These are phyloP conservation scores for Willisornis vidua DNA, from an alignment of 2,113 vertebrate genomes.

Conservation along the genomic window DNA sequence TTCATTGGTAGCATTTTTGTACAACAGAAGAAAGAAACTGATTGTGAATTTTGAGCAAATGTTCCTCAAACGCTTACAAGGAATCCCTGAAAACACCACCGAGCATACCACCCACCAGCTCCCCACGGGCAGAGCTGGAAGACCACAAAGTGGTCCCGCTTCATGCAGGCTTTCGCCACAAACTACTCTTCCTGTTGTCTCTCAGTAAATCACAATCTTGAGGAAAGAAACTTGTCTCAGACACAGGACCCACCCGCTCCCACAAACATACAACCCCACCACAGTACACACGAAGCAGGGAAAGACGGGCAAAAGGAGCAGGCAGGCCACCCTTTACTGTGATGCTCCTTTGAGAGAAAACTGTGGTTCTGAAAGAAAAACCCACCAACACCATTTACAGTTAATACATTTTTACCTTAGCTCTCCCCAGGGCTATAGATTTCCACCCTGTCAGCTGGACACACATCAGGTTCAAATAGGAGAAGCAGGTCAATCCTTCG, in stretches of 20 bases:
- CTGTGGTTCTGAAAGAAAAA: neutral
- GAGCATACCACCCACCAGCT: neutral
- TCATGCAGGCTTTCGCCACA: neutral
- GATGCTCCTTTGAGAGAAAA: neutral
- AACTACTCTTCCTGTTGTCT: neutral
- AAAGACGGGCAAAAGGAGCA: neutral
- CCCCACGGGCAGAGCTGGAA: neutral
- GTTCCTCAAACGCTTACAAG: slow-evolving; percentile 12
- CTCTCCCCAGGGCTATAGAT: neutral
- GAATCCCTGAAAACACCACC: neutral
- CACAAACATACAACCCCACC: neutral
- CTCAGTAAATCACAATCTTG: neutral
- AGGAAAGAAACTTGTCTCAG: neutral
- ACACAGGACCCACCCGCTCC: neutral
- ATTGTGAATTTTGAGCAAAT: slow-evolving; percentile 19
- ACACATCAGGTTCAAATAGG: neutral
- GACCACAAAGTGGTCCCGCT: neutral
- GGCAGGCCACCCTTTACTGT: neutral
- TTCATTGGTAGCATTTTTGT: slow-evolving; percentile 40
- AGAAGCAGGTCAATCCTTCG: neutral
- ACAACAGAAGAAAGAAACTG: slow-evolving; percentile 2
- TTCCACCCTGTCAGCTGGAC: neutral
- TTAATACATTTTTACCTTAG: neutral
- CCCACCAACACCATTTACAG: neutral
- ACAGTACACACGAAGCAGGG: neutral